Evolutionary conservation across 2,113 vertebrate genomes (phyloP).

Genomic region (Brachirus orientalis): DNA sequence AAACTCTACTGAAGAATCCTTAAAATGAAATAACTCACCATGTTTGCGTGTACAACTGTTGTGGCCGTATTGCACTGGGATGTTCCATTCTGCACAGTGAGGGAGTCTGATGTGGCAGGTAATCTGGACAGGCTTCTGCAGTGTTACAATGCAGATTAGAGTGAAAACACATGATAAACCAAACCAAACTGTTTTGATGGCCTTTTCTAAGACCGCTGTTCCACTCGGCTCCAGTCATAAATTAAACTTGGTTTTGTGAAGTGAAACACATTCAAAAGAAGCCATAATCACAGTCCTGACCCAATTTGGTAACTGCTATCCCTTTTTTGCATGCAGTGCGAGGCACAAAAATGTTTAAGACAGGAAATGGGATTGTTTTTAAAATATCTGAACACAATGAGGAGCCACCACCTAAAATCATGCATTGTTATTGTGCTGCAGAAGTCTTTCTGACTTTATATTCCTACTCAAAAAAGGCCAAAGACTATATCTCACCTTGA

Average conservation of each 20-base stretch:
- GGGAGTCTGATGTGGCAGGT: slow-evolving; percentile 59
- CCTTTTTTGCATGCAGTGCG: not conserved
- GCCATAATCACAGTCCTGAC: slow-evolving; percentile 21
- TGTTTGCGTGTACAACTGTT: slow-evolving; percentile 52
- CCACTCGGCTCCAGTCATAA: not conserved
- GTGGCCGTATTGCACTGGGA: slow-evolving; percentile 49
- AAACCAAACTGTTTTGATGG: slow-evolving; percentile 12
- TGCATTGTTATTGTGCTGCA: too few relatives aligned
- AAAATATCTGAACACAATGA: slow-evolving; percentile 2
- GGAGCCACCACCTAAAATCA: not conserved
- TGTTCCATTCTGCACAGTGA: slow-evolving; percentile 68
- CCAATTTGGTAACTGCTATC: slow-evolving; percentile 19
- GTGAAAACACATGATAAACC: not conserved
- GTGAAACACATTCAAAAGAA: slow-evolving; percentile 17
- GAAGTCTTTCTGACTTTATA: too few relatives aligned
- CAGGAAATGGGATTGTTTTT: not conserved
- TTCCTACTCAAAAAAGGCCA: too few relatives aligned
- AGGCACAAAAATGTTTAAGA: slow-evolving; percentile 19
- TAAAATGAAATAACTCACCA: slow-evolving; percentile 39
- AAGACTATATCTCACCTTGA: slow-evolving; percentile 69
- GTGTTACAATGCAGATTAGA: not conserved
- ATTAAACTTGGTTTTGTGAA: slow-evolving; percentile 5
- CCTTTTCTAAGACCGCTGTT: slow-evolving; percentile 2
- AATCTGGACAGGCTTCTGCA: slow-evolving; percentile 80
- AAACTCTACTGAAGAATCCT: not conserved